Base-by-base conservation (phyloP, 2,888 invertebrate species). In the Lepidonotus clava region DNA sequence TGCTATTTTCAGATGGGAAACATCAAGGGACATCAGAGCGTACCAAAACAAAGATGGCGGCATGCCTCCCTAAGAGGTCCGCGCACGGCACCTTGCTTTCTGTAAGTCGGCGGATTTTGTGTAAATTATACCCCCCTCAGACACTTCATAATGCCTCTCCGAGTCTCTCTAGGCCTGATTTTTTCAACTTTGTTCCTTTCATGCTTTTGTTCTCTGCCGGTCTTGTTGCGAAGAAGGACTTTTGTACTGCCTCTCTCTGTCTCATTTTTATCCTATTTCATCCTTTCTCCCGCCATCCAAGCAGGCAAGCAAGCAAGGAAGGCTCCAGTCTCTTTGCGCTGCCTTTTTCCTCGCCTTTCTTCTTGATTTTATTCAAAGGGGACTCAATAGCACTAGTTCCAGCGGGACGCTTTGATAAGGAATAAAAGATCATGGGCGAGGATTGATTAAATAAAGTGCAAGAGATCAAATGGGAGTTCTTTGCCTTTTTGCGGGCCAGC, bases 391-490 rank as follows among this genome's bases (percentile, higher is more conserved):
- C 71, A 71, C 71, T 71, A 34, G 71, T 71, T 71, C 34, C 24
- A 71, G 71, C 36, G 38, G 36, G 71, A 71, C 14, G 34, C 71
- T 71, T 71, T 71, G 71, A 71, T 71, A 71, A 71, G 36, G 71
- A 71, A 71, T 71, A 71, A 71, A 71, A 71, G 71, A 71, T 71
- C 71, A 71, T 71, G 71, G 71, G 71, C 71, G 38, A 21, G 38
- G 71, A 71, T 71, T 71, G 71, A 71, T 71, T 71, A 71, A 71
- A 71, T 71, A 71, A 71, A 71, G 71, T 71, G 71, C 71, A 71
- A 38, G 36, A 38, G 71, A 71, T 38, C 71, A 71, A 71, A 71
- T 71, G 71, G n/a, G 71, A 36, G 36, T 71, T 24, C 38, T 71
- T 36, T 21, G 36, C 71, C 71, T 71, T 71, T 71, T 34, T n/a